These are phyloP conservation scores for Muscina levida DNA, from an alignment of 2,888 invertebrate species.

Conservation along the genomic window DNA sequence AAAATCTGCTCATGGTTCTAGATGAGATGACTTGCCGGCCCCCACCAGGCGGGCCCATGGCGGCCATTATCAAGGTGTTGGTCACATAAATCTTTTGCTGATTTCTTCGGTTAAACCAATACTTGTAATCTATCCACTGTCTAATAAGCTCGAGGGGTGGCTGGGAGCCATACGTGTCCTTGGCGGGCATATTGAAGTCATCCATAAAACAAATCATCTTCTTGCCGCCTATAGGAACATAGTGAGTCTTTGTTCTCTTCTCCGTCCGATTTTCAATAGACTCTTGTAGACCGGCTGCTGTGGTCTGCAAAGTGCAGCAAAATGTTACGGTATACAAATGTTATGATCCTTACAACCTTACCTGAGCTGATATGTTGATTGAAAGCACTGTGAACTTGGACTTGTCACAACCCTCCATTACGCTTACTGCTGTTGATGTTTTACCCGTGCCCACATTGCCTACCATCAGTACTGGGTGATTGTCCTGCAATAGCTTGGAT, in stretches of 20 bases:
- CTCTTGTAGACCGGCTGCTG: constrained; percentile 91
- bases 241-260: constrained; percentile 92
- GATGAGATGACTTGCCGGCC: constrained; percentile 90
- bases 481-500: constrained; percentile 83
- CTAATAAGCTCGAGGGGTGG: constrained; percentile 92
- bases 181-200: constrained; percentile 95
- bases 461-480: constrained; percentile 87
- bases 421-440: constrained; percentile 88
- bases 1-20: constrained; percentile 89
- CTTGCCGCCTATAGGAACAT: constrained; percentile 90
- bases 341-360: constrained; percentile 67
- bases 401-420: constrained; percentile 82
- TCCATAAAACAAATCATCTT: constrained; percentile 93
- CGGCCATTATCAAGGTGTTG: constrained; percentile 88
- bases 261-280: constrained; percentile 92
- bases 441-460: constrained; percentile 95
- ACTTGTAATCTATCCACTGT: constrained; percentile 93
- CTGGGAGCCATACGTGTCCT: constrained; percentile 93
- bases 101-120: constrained; percentile 92
- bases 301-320: constrained; percentile 82
- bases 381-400: constrained; percentile 84
- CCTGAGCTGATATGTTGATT: constrained; percentile 93
- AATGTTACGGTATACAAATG: no score
- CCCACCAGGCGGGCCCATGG: constrained; percentile 94
- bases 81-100: constrained; percentile 89